Percentiles rank a stretch among this genome's conserved stretches.
These are phyloP conservation scores for Protophormia terraenovae DNA, from an alignment of 2,888 invertebrate species.

Conservation along the genomic window DNA sequence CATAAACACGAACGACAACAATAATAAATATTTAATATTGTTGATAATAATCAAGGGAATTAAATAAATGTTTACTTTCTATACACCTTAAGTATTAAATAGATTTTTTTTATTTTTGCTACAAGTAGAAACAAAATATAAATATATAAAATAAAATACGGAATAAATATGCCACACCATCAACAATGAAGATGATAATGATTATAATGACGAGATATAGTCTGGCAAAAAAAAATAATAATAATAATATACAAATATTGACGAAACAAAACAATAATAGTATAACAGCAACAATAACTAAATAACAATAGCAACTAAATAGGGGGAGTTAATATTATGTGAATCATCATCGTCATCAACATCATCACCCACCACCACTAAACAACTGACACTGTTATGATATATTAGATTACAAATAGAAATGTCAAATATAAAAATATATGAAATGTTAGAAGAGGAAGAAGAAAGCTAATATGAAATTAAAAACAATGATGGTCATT, in stretches of 20 bases:
- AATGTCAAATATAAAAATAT: not conserved
- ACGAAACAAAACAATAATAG: conserved; percentile 6
- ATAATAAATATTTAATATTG: conserved; percentile 14
- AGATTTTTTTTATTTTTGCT: too few species aligned
- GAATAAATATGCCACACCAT: conserved; percentile 10
- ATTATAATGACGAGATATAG: not conserved
- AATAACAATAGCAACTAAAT: not conserved
- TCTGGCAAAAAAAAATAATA: not conserved
- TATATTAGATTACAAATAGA: conserved; percentile 47
- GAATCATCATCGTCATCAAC: conserved; percentile 38
- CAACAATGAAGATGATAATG: not conserved
- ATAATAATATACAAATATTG: conserved; percentile 28
- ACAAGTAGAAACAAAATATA: not conserved
- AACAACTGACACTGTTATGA: conserved; percentile 54
- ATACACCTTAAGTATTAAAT: not conserved
- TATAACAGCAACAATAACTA: not conserved
- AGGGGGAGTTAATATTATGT: conserved; percentile 53
- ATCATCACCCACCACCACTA: conserved; percentile 43
- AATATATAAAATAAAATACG: not conserved
- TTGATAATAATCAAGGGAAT: conserved; percentile 11
- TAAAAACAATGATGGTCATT: conserved; percentile 6
- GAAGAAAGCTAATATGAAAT: not conserved
- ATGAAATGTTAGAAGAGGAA: not conserved
- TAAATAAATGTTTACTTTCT: conserved; percentile 33
- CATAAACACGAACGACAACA: not conserved